Conservation (phyloP, 2,888 invertebrate species). For the Patella ulyssiponensis region DNA sequence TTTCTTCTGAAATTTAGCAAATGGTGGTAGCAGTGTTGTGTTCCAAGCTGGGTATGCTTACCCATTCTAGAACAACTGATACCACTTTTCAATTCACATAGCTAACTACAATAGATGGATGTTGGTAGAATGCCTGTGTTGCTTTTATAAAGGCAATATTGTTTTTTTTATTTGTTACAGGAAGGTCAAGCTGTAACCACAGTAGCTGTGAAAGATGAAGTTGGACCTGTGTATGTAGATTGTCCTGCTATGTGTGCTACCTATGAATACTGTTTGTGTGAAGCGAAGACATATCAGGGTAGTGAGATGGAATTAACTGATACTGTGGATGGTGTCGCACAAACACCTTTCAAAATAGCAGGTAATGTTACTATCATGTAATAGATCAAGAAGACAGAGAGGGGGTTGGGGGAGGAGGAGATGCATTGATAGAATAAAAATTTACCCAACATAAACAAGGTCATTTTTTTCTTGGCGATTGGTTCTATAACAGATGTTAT, state of each 20-base stretch:
- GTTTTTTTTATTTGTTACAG: constrained; percentile 35
- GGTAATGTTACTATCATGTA: constrained; percentile 39
- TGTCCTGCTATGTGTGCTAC: constrained; percentile 65
- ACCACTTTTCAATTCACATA: not conserved
- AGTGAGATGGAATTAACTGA: constrained; percentile 51
- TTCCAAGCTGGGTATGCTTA: too few relatives aligned
- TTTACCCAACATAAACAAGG: too few relatives aligned
- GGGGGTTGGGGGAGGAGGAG: too few relatives aligned
- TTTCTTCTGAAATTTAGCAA: too few relatives aligned
- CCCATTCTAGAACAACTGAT: too few relatives aligned
- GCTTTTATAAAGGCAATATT: not conserved
- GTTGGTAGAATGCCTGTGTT: not conserved
- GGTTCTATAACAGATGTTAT: too few relatives aligned
- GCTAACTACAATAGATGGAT: not conserved
- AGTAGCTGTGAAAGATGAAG: constrained; percentile 56
- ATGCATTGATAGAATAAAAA: too few relatives aligned
- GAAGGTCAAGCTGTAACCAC: constrained; percentile 48
- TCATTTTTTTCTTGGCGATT: too few relatives aligned
- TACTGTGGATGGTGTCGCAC: constrained; percentile 48
- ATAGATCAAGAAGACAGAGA: too few relatives aligned
- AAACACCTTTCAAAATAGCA: constrained; percentile 48
- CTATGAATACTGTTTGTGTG: constrained; percentile 59
- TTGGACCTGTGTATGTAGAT: constrained; percentile 46
- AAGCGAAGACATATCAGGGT: constrained; percentile 57
- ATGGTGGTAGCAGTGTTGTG: too few relatives aligned